Conservation (phyloP, 2,113 vertebrate genomes). For the Oncorhynchus keta region DNA sequence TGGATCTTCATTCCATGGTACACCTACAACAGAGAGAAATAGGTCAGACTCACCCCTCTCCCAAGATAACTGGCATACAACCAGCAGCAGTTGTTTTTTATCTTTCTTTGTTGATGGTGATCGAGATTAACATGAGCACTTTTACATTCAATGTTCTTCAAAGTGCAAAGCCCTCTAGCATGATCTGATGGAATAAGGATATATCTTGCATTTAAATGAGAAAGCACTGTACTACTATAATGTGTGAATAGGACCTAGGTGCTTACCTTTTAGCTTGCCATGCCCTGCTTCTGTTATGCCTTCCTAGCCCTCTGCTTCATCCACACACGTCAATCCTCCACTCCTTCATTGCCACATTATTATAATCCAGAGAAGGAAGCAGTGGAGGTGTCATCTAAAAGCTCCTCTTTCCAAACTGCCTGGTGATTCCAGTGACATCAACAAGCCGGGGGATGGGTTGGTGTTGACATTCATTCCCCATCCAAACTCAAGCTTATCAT, state of each 20-base stretch:
- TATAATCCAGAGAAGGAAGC: constrained; percentile 55
- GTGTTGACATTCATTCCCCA: constrained; percentile 49
- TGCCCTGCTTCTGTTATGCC: constrained; percentile 27
- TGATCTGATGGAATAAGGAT: too few relatives aligned
- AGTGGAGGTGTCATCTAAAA: constrained; percentile 11
- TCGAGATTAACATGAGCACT: background rate
- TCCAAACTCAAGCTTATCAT: constrained; percentile 31
- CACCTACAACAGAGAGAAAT: constrained; percentile 52
- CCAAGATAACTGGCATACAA: too few relatives aligned
- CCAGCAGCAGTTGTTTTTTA: too few relatives aligned
- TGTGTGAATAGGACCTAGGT: background rate
- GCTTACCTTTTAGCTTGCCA: constrained; percentile 49
- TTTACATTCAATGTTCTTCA: too few relatives aligned
- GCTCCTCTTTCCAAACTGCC: background rate
- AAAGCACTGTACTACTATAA: background rate
- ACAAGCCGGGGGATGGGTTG: constrained; percentile 42
- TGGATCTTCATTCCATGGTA: constrained; percentile 44
- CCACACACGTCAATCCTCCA: constrained; percentile 23
- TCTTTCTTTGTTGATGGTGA: background rate
- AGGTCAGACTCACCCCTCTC: constrained; percentile 22
- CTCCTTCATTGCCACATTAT: constrained; percentile 64
- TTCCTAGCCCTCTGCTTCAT: constrained; percentile 38
- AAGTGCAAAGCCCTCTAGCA: too few relatives aligned
- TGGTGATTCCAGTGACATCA: constrained; percentile 47
- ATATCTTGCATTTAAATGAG: background rate